Evolutionary conservation across 2,113 vertebrate genomes (phyloP), one percentile per base, ranked within the genome.

Genomic region (Petaurus breviceps): DNA sequence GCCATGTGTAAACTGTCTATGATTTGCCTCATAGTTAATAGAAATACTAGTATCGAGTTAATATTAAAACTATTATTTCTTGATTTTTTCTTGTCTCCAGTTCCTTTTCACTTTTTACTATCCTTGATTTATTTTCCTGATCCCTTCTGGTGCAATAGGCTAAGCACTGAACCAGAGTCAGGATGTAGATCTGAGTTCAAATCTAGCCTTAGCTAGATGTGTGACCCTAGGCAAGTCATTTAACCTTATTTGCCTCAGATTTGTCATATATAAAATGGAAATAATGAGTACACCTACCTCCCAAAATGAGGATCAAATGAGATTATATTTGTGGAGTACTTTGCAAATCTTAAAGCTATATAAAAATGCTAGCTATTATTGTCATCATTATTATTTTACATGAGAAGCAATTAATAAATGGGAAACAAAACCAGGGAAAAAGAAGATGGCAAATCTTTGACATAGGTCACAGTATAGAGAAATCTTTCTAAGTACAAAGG

Each of bases 1-100:
- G 51, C 90, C 55, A 91, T 95, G 8, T 93, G 96, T 93, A 90
- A 25, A 50, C 9, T 84, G 50, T 28, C 25, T 50, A 50, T 90
- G 89, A 90, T 84, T 84, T 84, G 37, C 37, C 37, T 84, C n/a
- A 43, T 84, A 84, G n/a, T 68, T 84, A 84, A 77, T 77, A 77
- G 6, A n/a, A 77, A 25, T n/a, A 77, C 61, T n/a, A n/a, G n/a
- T 77, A n/a, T 77, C 37, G 57, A 11, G 57, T 37, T 14, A 49
- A 25, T 49, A 46, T 28, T 49, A 50, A 90, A 50, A 28, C 47
- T 16, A 50, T 49, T 47, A 24, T 90, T 26, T 90, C 47, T 90
- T 90, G 47, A 90, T 50, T 90, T 90, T 49, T 90, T 49, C 9
- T 49, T 90, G 6, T 90, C 89, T 49, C 49, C 26, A 90, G 9